Evolutionary conservation across 2,797 vertebrate species (phyloP), one percentile per base, ranked within the genome.

Genomic region (Paedocypris micromegethes): DNA sequence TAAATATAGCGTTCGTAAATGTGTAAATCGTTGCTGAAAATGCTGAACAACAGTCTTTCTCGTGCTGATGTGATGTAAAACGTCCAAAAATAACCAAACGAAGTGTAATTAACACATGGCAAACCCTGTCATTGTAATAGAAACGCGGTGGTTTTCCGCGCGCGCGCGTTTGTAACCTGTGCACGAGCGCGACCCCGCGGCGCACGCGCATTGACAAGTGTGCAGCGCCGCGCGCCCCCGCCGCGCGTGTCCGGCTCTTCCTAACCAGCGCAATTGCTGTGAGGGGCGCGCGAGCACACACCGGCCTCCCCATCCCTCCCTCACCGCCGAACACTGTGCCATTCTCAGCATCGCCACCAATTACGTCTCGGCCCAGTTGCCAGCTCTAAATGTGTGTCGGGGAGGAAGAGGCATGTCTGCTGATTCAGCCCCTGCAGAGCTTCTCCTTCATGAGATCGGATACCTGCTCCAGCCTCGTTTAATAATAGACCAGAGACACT

Each of bases 361-460:
- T 91, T 91, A 90, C 78, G 72, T 59, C 75, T 73, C 72, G 76
- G 76, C 79, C 41, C 74, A 82, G 82, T 75, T 84, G 84, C 84
- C 86, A 87, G 80, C 84, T 82, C 87, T 92, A 96, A 97, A 95
- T 96, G 78, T 86, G 88, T 90, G 83, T 74, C 83, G 89, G 84
- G 86, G 86, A 83, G 75, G 77, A 83, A 87, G 76, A 84, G 90
- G 88, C 94, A 97, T 94, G 95, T 82, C 88, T 88, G 71, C 81
- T 70, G 71, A 75, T 75, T 76, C 75, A 74, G 76, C 76, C 63
- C 76, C 72, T 68, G 69, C 69, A 52, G 73, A 70, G 75, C 39
- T 44, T n/a, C 39, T 63, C 53, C 38, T 65, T 71, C 66, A 65
- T 47, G 42, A 56, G 54, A 9, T 38, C 0, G 37, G 51, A 37